A percentile compares a stretch with the other conserved stretches of the same genome.
Evolutionary conservation across 2,888 invertebrate genomes (phyloP).

Genomic region (Hydraecia micacea): DNA sequence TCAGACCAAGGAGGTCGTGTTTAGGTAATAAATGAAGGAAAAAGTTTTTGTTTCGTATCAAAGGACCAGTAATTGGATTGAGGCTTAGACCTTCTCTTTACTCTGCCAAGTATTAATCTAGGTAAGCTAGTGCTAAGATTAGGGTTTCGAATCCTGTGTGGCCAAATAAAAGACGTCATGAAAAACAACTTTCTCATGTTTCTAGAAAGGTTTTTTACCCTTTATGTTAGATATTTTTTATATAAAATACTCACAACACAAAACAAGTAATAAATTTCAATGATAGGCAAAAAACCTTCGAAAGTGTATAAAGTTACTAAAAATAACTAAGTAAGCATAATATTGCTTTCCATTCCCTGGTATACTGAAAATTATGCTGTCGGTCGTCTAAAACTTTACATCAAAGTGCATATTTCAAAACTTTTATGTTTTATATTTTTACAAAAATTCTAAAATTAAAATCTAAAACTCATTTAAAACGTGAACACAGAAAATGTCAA

Average conservation of each 20-base stretch:
- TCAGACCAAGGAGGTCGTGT: conserved; percentile 9
- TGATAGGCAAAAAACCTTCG: neutral
- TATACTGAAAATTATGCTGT: neutral
- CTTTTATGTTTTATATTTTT: neutral
- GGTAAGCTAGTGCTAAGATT: conserved; percentile 5
- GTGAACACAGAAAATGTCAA: neutral
- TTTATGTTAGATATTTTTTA: neutral
- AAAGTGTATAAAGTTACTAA: neutral
- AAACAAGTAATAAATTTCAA: too few relatives aligned
- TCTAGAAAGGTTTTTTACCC: too few relatives aligned
- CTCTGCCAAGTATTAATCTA: conserved; percentile 4
- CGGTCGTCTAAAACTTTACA: neutral
- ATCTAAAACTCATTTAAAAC: neutral
- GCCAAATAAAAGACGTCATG: neutral
- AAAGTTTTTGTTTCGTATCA: conserved; percentile 27
- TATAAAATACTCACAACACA: neutral
- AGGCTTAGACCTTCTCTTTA: conserved; percentile 18
- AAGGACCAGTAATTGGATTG: conserved; percentile 47
- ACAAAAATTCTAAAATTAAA: neutral
- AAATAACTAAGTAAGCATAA: neutral
- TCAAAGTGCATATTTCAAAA: neutral
- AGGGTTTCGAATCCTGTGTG: neutral
- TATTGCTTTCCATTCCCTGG: too few relatives aligned
- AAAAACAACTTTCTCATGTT: neutral
- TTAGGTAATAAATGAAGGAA: conserved; percentile 30